A percentile compares a stretch with the other conserved stretches of the same genome.
Evolutionary conservation across 2,888 invertebrate species (phyloP).

Genomic region (Acanthopleura granulata): DNA sequence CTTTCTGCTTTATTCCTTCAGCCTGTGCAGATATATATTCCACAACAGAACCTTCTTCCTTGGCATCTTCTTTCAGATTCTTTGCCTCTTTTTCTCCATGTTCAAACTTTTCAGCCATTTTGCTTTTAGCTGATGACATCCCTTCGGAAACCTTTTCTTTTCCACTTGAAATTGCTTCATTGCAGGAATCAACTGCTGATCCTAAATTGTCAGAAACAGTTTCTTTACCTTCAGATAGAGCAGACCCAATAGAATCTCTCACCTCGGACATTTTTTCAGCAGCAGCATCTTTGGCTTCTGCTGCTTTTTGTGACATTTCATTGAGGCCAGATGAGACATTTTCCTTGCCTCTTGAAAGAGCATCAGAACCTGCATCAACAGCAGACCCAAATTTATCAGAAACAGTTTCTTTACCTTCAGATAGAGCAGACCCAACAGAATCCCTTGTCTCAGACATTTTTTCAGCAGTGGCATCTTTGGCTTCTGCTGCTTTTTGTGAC

Average conservation of each 20-base stretch:
- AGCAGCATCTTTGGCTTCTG: slow-evolving; percentile 1
- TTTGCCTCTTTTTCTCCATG: not conserved
- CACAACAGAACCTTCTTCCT: not conserved
- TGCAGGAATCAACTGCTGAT: too few relatives aligned
- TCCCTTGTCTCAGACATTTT: too few relatives aligned
- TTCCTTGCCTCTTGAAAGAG: not conserved
- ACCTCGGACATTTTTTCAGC: slow-evolving; percentile 18
- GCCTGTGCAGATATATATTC: not conserved
- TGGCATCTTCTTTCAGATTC: not conserved
- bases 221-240: too few relatives aligned
- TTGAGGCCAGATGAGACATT: not conserved
- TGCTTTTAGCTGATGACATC: not conserved
- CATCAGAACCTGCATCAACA: not conserved
- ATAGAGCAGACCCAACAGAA: not conserved
- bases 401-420: not conserved
- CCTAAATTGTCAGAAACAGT: too few relatives aligned
- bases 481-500: not conserved
- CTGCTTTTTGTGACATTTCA: not conserved
- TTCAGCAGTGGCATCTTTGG: not conserved
- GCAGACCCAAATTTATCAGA: not conserved
- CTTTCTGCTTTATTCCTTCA: not conserved
- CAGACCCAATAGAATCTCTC: not conserved
- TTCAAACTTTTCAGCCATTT: not conserved
- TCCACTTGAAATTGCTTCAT: too few relatives aligned
- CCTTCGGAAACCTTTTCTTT: too few relatives aligned